Evolutionary conservation across 2,797 vertebrate genomes (phyloP).

Genomic region (Micromesistius poutassou): DNA sequence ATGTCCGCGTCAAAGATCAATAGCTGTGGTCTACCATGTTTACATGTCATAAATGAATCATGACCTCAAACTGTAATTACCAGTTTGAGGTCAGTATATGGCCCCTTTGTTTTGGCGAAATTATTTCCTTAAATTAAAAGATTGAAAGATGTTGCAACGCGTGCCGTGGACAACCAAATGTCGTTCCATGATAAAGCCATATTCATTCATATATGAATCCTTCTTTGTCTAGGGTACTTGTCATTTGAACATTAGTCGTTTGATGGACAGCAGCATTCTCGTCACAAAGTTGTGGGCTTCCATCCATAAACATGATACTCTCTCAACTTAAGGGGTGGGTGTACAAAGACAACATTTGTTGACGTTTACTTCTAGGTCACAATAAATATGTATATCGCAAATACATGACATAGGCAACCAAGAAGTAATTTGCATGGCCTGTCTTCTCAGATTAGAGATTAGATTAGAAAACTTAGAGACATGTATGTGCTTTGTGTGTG

Average conservation of each 20-base stretch:
- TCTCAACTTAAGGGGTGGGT: conserved; percentile 1
- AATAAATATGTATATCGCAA: not conserved
- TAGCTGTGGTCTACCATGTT: not conserved
- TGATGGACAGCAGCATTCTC: conserved; percentile 4
- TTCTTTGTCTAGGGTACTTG: not conserved
- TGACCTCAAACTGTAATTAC: not conserved
- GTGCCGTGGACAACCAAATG: not conserved
- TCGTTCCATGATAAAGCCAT: not conserved
- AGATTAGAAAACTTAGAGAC: not conserved
- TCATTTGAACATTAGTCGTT: conserved; percentile 1
- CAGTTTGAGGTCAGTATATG: not conserved
- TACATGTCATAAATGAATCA: conserved; percentile 6
- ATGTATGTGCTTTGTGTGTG: not conserved
- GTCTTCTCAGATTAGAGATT: not conserved
- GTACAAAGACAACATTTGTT: conserved; percentile 1
- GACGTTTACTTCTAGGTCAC: not conserved
- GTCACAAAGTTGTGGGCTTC: conserved; percentile 2
- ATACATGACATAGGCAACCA: not conserved
- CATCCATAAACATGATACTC: conserved; percentile 4
- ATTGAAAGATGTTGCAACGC: not conserved
- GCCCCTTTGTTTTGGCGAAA: conserved; percentile 2
- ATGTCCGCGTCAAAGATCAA: not conserved
- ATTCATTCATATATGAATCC: not conserved
- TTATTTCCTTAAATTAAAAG: not conserved
- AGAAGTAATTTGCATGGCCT: not conserved